A percentile compares a stretch with the other conserved stretches of the same genome.
phyloP scores from a whole-genome alignment of 2,888 invertebrate genomes.

The Eudemis profundana region DNA sequence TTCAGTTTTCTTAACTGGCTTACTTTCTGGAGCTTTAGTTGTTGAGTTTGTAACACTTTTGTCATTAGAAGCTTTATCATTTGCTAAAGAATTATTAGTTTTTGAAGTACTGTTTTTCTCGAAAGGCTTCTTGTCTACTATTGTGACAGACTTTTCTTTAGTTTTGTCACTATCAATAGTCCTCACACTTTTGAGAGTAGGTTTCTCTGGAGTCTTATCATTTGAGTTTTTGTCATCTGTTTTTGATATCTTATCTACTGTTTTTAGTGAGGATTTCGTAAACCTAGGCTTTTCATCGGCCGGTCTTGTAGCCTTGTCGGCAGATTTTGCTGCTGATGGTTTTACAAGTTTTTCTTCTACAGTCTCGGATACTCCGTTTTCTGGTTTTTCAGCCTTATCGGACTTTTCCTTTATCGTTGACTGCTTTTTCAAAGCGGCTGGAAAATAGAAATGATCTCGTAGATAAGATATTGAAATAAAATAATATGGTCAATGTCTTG shows the following conservation, averaged over 20 bases:
- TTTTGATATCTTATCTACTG: slow-evolving; percentile 56
- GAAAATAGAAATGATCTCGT: slow-evolving; percentile 50
- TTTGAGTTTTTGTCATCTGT: slow-evolving; percentile 44
- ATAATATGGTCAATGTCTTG: neutral
- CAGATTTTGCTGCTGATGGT: slow-evolving; percentile 71
- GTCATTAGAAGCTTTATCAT: slow-evolving; percentile 55
- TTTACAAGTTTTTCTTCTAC: slow-evolving; percentile 76
- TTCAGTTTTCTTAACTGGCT: slow-evolving; percentile 56
- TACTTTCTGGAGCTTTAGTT: slow-evolving; percentile 51
- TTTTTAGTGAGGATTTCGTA: slow-evolving; percentile 47
- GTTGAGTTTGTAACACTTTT: slow-evolving; percentile 52
- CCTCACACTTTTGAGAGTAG: slow-evolving; percentile 70
- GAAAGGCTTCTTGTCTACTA: slow-evolving; percentile 68
- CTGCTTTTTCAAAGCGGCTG: slow-evolving; percentile 79
- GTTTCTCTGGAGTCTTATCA: slow-evolving; percentile 67
- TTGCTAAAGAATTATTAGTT: slow-evolving; percentile 46
- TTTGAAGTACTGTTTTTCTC: slow-evolving; percentile 57
- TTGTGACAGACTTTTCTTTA: slow-evolving; percentile 78
- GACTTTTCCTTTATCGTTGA: slow-evolving; percentile 72
- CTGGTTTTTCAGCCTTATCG: slow-evolving; percentile 56
- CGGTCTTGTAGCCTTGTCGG: slow-evolving; percentile 60
- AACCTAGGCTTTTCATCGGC: slow-evolving; percentile 52
- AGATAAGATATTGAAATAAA: neutral
- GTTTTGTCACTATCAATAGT: slow-evolving; percentile 78
- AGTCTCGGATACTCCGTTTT: slow-evolving; percentile 71